Conservation (phyloP, 1,140 invertebrate species). For the Brevipalpus yothersi region DNA sequence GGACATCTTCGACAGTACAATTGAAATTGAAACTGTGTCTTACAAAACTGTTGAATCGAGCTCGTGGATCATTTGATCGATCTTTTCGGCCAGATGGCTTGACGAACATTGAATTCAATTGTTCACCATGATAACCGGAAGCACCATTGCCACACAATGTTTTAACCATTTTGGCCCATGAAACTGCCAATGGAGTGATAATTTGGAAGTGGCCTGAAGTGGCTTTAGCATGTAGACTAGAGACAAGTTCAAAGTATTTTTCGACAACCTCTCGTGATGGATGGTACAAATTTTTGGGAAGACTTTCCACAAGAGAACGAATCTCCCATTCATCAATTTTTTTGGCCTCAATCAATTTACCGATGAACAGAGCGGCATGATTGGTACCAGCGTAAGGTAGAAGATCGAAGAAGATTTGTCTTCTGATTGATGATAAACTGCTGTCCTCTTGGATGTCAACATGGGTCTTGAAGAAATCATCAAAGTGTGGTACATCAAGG, state of each 20-base stretch:
- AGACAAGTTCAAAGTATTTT: not conserved
- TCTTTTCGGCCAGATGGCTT: not conserved
- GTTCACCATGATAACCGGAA: not conserved
- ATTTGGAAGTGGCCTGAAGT: not conserved
- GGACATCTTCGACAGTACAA: no score
- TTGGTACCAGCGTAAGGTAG: constrained; percentile 3
- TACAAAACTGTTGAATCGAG: no score
- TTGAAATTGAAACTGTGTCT: no score
- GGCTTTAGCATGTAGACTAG: not conserved
- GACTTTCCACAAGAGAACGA: constrained; percentile 4
- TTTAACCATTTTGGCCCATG: not conserved
- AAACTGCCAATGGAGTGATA: not conserved
- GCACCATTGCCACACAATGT: not conserved
- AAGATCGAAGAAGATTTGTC: not conserved
- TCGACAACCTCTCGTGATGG: not conserved
- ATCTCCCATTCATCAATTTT: not conserved
- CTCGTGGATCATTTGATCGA: no score
- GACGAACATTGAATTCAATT: not conserved
- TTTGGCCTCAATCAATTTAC: not conserved
- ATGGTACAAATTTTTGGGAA: constrained; percentile 4
- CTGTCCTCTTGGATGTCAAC: not conserved
- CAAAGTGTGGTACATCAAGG: not conserved
- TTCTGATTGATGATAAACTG: not conserved
- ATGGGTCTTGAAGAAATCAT: not conserved
- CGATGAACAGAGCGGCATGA: not conserved